A percentile compares a stretch with the other conserved stretches of the same genome.
phyloP scores from a whole-genome alignment of 2,888 invertebrate species.

The Serripes groenlandicus region DNA sequence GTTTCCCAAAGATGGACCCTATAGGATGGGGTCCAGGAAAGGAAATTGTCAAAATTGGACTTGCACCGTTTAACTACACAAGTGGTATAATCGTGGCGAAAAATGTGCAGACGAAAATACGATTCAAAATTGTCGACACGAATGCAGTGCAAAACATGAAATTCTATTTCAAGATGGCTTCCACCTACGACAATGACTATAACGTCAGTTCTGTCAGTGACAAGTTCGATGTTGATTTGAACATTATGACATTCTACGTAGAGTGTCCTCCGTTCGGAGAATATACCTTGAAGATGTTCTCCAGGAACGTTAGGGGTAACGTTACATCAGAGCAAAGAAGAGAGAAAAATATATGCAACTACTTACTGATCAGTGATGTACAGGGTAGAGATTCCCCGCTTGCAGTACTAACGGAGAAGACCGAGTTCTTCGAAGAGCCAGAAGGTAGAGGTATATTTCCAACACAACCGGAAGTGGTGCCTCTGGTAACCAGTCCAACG shows the following conservation, averaged over 20 bases:
- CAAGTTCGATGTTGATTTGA: conserved; percentile 63
- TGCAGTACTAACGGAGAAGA: conserved; percentile 61
- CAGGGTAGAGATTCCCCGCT: conserved; percentile 48
- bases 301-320: conserved; percentile 62
- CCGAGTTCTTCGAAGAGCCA: conserved; percentile 56
- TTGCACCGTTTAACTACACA: conserved; percentile 67
- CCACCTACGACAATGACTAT: conserved; percentile 65
- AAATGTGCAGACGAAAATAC: conserved; percentile 61
- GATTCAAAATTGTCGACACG: conserved; percentile 66
- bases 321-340: conserved; percentile 44
- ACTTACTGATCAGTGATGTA: conserved; percentile 71
- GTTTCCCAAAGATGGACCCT: conserved; percentile 79
- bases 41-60: conserved; percentile 62
- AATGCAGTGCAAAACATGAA: conserved; percentile 60
- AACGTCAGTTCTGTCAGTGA: conserved; percentile 65
- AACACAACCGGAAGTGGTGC: background rate
- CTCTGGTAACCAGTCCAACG: conserved; percentile 11
- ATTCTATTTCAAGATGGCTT: conserved; percentile 66
- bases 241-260: conserved; percentile 65
- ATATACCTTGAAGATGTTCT: conserved; percentile 66
- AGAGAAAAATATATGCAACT: conserved; percentile 81
- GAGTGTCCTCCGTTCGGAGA: conserved; percentile 67
- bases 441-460: conserved; percentile 4
- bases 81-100: conserved; percentile 66
- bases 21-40: conserved; percentile 83